A percentile compares a stretch with the other conserved stretches of the same genome.
phyloP scores from a whole-genome alignment of 2,797 vertebrate genomes.

The Parauchenoglanis ngamensis region DNA sequence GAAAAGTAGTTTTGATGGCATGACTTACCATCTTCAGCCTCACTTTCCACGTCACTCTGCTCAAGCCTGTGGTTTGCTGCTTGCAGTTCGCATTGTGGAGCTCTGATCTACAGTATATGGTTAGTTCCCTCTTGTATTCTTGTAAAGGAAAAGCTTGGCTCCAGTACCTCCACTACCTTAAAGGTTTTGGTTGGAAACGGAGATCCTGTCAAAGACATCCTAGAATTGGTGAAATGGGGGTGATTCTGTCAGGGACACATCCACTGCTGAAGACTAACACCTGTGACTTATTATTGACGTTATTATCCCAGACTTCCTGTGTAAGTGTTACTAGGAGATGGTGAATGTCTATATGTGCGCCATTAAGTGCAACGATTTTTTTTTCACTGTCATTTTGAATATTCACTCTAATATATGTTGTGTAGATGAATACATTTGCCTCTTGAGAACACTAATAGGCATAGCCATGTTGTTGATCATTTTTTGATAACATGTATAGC shows the following conservation, averaged over 20 bases:
- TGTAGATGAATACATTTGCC: conserved; percentile 40
- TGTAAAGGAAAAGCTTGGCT: not conserved
- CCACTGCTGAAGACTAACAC: not conserved
- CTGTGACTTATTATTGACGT: conserved; percentile 4
- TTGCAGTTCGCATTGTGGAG: not conserved
- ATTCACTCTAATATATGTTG: not conserved
- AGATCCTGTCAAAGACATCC: not conserved
- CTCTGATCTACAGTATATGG: no score
- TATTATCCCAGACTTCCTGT: not conserved
- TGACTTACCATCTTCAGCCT: not conserved
- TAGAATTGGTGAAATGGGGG: not conserved
- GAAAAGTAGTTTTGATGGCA: not conserved
- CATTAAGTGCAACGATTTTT: not conserved
- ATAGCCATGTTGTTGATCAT: conserved; percentile 35
- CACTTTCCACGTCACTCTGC: not conserved
- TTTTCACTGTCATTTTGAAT: not conserved
- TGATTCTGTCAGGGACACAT: not conserved
- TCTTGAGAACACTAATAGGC: conserved; percentile 14
- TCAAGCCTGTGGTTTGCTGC: not conserved
- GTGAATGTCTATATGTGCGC: not conserved
- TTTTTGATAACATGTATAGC: conserved; percentile 35
- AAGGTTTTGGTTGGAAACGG: not conserved
- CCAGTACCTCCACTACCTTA: not conserved
- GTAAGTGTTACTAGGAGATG: not conserved
- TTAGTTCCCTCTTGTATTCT: not conserved